Percentiles rank a stretch among this genome's conserved stretches.
Conservation (phyloP, 2,113 vertebrate species). For the Hemibagrus wyckioides region DNA sequence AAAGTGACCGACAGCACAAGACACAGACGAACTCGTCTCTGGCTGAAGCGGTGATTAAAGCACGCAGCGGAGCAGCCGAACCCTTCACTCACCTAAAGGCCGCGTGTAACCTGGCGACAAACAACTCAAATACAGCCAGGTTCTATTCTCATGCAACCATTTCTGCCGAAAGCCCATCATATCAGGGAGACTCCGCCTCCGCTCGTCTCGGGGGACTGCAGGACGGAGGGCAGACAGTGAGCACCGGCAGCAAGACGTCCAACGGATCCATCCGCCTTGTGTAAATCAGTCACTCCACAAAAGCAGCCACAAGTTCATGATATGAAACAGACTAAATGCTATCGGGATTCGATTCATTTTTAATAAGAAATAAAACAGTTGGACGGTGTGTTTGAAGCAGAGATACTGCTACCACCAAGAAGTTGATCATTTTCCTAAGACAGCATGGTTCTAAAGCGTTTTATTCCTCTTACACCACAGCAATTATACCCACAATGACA, state of each 20-base stretch:
- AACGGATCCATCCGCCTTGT: slow-evolving; percentile 40
- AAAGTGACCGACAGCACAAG: slow-evolving; percentile 51
- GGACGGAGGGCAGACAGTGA: slow-evolving; percentile 43
- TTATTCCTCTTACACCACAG: neutral
- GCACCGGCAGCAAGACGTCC: slow-evolving; percentile 12
- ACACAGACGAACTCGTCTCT: slow-evolving; percentile 23
- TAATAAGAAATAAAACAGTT: neutral
- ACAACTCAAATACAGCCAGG: slow-evolving; percentile 76
- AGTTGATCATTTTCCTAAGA: neutral
- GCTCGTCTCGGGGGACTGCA: slow-evolving; percentile 63
- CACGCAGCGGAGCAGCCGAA: slow-evolving; percentile 53
- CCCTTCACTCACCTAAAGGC: slow-evolving; percentile 69
- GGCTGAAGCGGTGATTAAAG: slow-evolving; percentile 5
- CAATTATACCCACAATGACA: neutral
- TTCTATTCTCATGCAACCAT: slow-evolving; percentile 76
- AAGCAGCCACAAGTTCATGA: neutral
- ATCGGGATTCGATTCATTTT: neutral
- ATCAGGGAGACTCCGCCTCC: slow-evolving; percentile 63
- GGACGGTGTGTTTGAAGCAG: neutral
- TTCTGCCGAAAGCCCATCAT: slow-evolving; percentile 73
- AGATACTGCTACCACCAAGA: neutral
- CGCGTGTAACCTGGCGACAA: slow-evolving; percentile 68
- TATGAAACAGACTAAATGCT: neutral
- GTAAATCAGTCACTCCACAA: slow-evolving; percentile 49
- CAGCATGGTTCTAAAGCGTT: neutral